Evolutionary conservation across 2,888 invertebrate species (phyloP).

Genomic region (Pseudococcus viburni): DNA sequence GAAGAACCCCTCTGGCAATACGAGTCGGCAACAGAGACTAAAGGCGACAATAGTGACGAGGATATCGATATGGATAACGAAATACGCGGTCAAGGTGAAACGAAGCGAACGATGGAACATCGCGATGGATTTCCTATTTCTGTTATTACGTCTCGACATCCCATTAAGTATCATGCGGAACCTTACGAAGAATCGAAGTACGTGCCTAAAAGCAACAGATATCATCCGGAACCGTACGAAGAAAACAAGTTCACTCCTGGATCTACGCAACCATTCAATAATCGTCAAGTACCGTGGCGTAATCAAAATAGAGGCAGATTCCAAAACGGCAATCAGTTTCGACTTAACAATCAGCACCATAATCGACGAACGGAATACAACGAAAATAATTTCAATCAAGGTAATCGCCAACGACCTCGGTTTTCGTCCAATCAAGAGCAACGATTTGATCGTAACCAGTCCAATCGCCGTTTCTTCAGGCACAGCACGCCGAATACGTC

Average conservation of each 20-base stretch:
- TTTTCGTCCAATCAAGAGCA: background rate
- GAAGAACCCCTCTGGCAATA: background rate
- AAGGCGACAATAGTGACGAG: background rate
- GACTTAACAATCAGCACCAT: background rate
- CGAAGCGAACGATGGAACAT: background rate
- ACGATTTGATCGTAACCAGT: background rate
- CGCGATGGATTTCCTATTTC: background rate
- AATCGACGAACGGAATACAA: background rate
- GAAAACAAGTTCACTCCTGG: background rate
- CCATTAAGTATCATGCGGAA: background rate
- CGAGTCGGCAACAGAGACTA: background rate
- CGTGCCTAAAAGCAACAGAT: background rate
- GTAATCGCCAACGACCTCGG: background rate
- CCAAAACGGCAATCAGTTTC: background rate
- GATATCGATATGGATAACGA: background rate
- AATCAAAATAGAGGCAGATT: background rate
- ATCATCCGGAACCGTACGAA: slow-evolving; percentile 20
- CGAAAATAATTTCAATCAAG: background rate
- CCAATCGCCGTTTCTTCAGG: background rate
- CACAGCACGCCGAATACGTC: background rate
- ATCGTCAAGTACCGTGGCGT: background rate
- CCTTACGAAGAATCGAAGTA: background rate
- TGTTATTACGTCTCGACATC: background rate
- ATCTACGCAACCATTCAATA: background rate
- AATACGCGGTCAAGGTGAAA: background rate